Base-by-base conservation (phyloP, 2,113 vertebrate genomes). In the Platanista minor region DNA sequence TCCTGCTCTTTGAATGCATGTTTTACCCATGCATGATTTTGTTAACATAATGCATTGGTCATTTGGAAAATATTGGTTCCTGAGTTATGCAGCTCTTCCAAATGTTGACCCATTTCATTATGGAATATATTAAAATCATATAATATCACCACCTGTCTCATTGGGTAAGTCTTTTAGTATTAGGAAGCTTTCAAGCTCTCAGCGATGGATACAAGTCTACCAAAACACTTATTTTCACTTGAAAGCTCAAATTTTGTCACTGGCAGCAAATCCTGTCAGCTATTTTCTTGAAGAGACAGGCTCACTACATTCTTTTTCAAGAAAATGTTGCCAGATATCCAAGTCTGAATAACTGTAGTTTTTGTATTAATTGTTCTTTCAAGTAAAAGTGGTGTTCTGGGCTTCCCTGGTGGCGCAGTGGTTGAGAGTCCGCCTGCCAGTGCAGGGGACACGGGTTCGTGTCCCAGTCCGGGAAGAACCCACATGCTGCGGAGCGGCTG, bases 211-310 rank as follows among this genome's bases (percentile, higher is more conserved):
- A 39, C 7, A 61, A 27, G 39, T 87, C 89, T 93, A 91, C 66
- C 13, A 80, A 59, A 96, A 93, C 39, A 41, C 31, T 64, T 1
- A 82, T 94, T 96, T 89, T 97, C 27, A 75, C n/a, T 95, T 46
- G 31, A 95, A 91, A 97, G 3, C 31, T 94, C 25, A 87, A 39
- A 41, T 93, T 92, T 66, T 92, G 54, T 94, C 59, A 74, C 25
- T 75, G 59, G 43, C 39, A 91, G 46, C 62, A 72, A 94, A 77
- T 80, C 39, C 2, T 92, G 14, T 80, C 41, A 93, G 33, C n/a
- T 89, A 2, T 90, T 94, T 85, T 78, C 12, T 54, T 77, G 12
- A 87, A 87, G 62, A 52, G 11, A 71, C 6, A 59, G 61, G 5
- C 43, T 62, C 5, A 57, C 33, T 69, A 43, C 43, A n/a, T 64